Evolutionary conservation across 2,888 invertebrate genomes (phyloP).

Genomic region (Archaeoteleia sp.): DNA sequence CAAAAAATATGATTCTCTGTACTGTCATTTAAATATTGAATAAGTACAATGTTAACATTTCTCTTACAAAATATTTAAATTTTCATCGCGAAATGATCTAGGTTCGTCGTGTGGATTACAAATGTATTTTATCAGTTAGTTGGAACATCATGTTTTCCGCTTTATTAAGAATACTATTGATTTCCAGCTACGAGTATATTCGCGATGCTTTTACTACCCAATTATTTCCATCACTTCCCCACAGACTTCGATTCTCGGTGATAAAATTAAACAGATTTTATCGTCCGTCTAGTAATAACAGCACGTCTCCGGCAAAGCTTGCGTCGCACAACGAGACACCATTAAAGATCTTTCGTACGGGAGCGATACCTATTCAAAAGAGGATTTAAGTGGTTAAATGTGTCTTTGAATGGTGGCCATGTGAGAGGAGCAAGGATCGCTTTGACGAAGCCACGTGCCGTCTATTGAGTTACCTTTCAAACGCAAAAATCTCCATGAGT

Average conservation of each 20-base stretch:
- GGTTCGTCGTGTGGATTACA: no score
- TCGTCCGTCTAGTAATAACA: slow-evolving; percentile 31
- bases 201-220: slow-evolving; percentile 36
- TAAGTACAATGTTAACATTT: no score
- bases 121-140: no score
- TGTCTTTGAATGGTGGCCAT: slow-evolving; percentile 52
- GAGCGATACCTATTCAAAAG: slow-evolving; percentile 40
- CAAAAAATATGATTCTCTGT: slow-evolving; percentile 38
- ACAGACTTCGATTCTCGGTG: slow-evolving; percentile 14
- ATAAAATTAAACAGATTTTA: slow-evolving; percentile 54
- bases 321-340: slow-evolving; percentile 19
- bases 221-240: slow-evolving; percentile 39
- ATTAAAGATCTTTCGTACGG: slow-evolving; percentile 30
- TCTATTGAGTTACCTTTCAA: slow-evolving; percentile 42
- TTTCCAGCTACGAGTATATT: slow-evolving; percentile 1
- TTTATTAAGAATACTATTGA: slow-evolving; percentile 4
- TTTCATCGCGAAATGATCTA: no score
- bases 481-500: slow-evolving; percentile 24
- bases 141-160: no score
- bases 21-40: no score
- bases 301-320: slow-evolving; percentile 13
- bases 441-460: slow-evolving; percentile 47
- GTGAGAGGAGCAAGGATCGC: slow-evolving; percentile 52
- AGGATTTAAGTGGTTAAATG: slow-evolving; percentile 61
- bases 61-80: no score